Conservation (phyloP, 2,113 vertebrate species). For the Haemorhous mexicanus region DNA sequence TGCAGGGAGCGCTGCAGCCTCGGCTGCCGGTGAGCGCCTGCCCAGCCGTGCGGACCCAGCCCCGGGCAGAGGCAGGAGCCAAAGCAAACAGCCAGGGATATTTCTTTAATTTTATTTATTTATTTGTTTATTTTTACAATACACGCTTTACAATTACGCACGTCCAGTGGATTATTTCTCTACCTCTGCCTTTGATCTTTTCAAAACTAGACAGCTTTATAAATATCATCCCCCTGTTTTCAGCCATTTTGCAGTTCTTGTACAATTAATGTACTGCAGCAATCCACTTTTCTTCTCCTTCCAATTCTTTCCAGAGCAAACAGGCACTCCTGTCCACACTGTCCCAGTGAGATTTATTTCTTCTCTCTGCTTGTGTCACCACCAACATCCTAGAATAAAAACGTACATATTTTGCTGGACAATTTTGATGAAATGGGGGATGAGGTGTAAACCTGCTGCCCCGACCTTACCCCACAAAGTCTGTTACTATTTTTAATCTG, state of each 20-base stretch:
- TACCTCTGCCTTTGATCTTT: slow-evolving; percentile 20
- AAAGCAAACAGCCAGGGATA: background rate
- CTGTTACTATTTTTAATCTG: background rate
- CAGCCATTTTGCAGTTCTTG: slow-evolving; percentile 53
- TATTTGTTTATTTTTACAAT: no score
- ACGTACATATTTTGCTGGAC: background rate
- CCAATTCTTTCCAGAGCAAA: background rate
- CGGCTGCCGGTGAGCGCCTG: rapidly evolving
- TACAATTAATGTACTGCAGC: background rate
- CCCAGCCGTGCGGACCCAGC: background rate
- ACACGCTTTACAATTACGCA: background rate
- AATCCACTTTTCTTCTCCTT: background rate
- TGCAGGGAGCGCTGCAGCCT: background rate
- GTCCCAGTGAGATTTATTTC: background rate
- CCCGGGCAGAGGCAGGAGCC: background rate
- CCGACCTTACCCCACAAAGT: rapidly evolving
- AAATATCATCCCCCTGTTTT: background rate
- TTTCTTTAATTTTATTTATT: background rate
- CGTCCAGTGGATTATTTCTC: background rate
- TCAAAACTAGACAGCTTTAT: background rate
- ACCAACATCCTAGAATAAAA: background rate
- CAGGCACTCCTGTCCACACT: background rate
- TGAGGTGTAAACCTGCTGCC: background rate
- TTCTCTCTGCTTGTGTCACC: background rate
- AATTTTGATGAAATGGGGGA: background rate